Conservation (phyloP, 2,888 invertebrate species). For the Pseudococcus jackbeardsleyi region DNA sequence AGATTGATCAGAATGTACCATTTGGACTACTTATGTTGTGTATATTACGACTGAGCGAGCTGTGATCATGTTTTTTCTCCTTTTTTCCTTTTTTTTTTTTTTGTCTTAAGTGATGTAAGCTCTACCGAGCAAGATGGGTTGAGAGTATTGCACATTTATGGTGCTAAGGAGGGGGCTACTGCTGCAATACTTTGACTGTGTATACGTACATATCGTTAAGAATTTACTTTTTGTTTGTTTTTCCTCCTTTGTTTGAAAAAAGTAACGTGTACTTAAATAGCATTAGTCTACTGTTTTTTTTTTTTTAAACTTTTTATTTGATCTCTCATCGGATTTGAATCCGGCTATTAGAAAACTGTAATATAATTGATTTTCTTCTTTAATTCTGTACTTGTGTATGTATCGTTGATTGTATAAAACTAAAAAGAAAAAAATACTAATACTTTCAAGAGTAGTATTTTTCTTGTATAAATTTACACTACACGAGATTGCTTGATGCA, state of each 20-base stretch:
- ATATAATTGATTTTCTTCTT: not conserved
- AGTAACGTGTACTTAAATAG: not conserved
- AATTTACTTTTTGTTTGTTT: not conserved
- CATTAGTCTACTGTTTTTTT: not conserved
- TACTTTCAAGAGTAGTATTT: not conserved
- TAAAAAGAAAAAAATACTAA: not conserved
- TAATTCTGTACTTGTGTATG: not conserved
- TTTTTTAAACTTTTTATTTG: constrained; percentile 31
- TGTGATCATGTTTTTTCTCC: constrained; percentile 32
- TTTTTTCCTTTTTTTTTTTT: not conserved
- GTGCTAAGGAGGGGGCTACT: constrained; percentile 3
- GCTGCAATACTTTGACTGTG: not conserved
- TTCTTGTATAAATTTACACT: not conserved
- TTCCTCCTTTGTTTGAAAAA: not conserved
- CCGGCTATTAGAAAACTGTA: not conserved
- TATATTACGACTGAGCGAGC: constrained; percentile 50
- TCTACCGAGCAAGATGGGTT: not conserved
- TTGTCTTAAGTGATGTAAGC: constrained; percentile 6
- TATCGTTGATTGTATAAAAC: not conserved
- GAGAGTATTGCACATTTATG: constrained; percentile 5
- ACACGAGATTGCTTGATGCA: not conserved
- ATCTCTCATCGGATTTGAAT: not conserved
- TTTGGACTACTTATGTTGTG: constrained; percentile 53
- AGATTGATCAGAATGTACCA: constrained; percentile 24
- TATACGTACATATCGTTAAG: not conserved